phyloP scores from a whole-genome alignment of 2,113 vertebrate genomes.

The Nettapus auritus region DNA sequence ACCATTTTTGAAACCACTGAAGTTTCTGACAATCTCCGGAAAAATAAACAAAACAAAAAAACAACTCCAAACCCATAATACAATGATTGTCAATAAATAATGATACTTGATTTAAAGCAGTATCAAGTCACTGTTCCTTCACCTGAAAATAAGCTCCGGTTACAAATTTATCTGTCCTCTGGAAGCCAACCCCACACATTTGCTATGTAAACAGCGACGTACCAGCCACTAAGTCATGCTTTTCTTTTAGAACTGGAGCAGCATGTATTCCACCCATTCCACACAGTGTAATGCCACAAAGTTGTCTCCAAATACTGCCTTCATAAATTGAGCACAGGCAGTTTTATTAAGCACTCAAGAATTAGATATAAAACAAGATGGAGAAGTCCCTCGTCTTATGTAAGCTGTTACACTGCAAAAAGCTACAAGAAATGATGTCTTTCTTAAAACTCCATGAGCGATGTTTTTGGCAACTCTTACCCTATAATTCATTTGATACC shows the following conservation, averaged over 20 bases:
- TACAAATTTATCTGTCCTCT: background rate
- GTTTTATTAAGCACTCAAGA: background rate
- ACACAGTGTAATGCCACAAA: accelerated
- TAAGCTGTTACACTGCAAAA: background rate
- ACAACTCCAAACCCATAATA: background rate
- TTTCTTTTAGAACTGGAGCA: background rate
- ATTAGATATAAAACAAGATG: background rate
- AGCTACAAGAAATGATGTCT: accelerated
- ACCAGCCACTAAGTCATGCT: background rate
- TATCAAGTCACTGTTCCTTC: background rate
- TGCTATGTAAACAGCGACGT: background rate
- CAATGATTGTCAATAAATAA: background rate
- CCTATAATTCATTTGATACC: background rate
- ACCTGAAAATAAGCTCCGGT: background rate
- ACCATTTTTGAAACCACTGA: background rate
- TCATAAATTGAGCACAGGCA: background rate
- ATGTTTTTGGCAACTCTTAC: background rate
- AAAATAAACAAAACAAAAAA: background rate
- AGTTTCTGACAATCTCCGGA: background rate
- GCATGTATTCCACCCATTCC: background rate
- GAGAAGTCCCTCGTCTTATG: background rate
- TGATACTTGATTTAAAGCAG: background rate
- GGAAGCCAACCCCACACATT: background rate
- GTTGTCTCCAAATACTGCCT: background rate
- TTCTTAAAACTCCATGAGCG: background rate